Evolutionary conservation across 2,888 invertebrate genomes (phyloP), one percentile per base, ranked within the genome.

Genomic region (Helobdella robusta): DNA sequence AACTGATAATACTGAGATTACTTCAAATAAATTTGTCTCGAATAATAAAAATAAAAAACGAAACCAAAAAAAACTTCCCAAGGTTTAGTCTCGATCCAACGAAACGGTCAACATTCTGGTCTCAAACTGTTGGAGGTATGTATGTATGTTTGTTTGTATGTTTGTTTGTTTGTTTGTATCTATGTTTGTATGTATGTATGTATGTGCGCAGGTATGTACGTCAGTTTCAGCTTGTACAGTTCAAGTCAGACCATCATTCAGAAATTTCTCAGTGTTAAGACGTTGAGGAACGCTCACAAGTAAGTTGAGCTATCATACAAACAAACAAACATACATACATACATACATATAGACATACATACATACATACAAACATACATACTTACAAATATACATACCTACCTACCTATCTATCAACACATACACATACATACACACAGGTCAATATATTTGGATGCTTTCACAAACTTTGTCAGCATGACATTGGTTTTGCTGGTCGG

Each of bases 181-280:
- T 40, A 40, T 40, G 44, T 40, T 15, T 40, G 44, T 40, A 40
- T 40, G 44, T 40, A 40, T 40, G 44, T 40, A 40, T 40, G 44
- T 40, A 40, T 40, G 44, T 40, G n/a, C n/a, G 44, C n/a, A n/a
- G 11, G 44, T 40, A n/a, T 88, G 18, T 86, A 91, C 76, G 90
- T 90, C 75, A 91, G 91, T 89, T 84, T 88, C 63, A 87, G 89
- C 59, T 86, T 91, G 84, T 91, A 89, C 79, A 89, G 89, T 76
- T 88, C 90, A 34, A 92, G 91, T 79, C 93, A 93, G 79, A 89
- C 91, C 0, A 65, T 65, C 60, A 69, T 70, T 11, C 70, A 70
- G 63, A 70, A 70, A 59, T 70, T 66, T 36, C 61, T 70, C 30
- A 68, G 66, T 60, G 65, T 65, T 56, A 65, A 62, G 20, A 40